These are phyloP conservation scores for Polyommatus icarus DNA, from an alignment of 2,888 invertebrate genomes.

Conservation along the genomic window DNA sequence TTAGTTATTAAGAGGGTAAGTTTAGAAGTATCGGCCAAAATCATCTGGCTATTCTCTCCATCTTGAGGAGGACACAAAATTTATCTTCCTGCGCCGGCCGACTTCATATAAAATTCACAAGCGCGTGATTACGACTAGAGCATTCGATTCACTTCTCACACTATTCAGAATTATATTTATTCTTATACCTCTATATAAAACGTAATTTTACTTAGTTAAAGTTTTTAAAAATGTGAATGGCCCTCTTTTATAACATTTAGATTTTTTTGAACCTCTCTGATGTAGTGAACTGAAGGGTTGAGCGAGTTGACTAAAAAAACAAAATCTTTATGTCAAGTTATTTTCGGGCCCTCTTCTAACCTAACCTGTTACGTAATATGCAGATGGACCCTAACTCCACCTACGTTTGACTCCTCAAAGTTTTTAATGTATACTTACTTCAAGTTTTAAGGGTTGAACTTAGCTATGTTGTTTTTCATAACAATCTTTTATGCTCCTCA, in stretches of 20 bases:
- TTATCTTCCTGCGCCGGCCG: background rate
- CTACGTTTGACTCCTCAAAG: too few species aligned
- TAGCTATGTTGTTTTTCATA: background rate
- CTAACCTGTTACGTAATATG: too few species aligned
- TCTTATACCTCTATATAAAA: background rate
- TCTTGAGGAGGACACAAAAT: background rate
- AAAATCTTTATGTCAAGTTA: too few species aligned
- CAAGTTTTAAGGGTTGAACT: background rate
- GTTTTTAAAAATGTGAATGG: too few species aligned
- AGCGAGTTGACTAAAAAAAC: too few species aligned
- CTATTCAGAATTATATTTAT: background rate
- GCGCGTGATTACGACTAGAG: background rate
- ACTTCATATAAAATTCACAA: slow-evolving; percentile 1
- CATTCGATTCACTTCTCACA: background rate
- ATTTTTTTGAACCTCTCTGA: too few species aligned
- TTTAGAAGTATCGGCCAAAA: background rate
- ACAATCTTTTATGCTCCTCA: background rate
- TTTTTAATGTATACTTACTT: too few species aligned
- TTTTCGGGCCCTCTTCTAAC: too few species aligned
- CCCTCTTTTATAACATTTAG: too few species aligned
- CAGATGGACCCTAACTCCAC: too few species aligned
- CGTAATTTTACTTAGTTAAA: background rate
- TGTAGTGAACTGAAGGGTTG: too few species aligned
- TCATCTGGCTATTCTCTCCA: background rate
- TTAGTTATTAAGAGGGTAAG: too few species aligned